These are phyloP conservation scores for Diorhabda elongata DNA, from an alignment of 1,140 invertebrate species.

Conservation along the genomic window DNA sequence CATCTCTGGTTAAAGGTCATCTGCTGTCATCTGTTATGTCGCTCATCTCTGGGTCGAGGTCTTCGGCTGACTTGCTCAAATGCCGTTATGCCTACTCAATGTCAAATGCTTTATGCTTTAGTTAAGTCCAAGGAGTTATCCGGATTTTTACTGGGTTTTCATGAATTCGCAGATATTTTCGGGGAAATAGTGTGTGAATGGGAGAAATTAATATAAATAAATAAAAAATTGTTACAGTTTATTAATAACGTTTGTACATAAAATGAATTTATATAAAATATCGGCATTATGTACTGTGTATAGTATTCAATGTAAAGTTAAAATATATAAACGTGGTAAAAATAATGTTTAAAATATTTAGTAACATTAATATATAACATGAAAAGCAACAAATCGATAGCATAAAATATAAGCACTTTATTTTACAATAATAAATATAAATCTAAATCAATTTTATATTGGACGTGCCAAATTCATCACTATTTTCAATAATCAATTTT, in stretches of 20 bases:
- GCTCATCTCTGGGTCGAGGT: too few species aligned
- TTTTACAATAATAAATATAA: constrained; percentile 22
- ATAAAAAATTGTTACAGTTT: constrained; percentile 20
- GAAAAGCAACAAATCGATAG: constrained; percentile 10
- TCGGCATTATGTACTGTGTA: constrained; percentile 7
- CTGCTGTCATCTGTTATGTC: too few species aligned
- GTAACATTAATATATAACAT: constrained; percentile 27
- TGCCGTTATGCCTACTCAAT: too few species aligned
- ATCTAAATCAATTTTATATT: constrained; percentile 10
- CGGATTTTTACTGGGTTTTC: too few species aligned
- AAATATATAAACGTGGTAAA: constrained; percentile 28
- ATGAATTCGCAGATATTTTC: background rate
- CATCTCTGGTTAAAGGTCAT: too few species aligned
- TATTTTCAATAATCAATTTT: too few species aligned
- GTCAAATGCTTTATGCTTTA: too few species aligned
- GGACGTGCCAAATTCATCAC: constrained; percentile 1
- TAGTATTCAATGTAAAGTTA: constrained; percentile 19
- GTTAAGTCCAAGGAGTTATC: too few species aligned
- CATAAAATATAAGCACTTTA: constrained; percentile 1
- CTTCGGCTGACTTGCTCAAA: too few species aligned
- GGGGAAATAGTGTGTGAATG: background rate
- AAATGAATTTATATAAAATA: constrained; percentile 22
- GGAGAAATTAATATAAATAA: constrained; percentile 4
- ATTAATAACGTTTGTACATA: constrained; percentile 9
- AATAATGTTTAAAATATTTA: constrained; percentile 29